phyloP scores from a whole-genome alignment of 2,888 invertebrate species.

The Spodoptera exigua region DNA sequence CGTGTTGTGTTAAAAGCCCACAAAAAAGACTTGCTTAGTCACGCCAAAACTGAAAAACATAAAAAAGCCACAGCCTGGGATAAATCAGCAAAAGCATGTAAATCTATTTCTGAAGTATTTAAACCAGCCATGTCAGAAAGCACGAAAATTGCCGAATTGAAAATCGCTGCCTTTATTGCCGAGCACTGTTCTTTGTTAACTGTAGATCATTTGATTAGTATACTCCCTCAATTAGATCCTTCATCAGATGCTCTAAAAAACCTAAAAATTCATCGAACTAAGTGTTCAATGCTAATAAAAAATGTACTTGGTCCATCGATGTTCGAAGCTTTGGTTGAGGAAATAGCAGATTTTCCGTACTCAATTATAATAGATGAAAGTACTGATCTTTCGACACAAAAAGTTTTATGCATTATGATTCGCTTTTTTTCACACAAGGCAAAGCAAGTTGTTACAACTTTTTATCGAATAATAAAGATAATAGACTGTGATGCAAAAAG shows the following conservation, averaged over 20 bases:
- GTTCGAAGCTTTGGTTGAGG: conserved; percentile 57
- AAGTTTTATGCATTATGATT: conserved; percentile 23
- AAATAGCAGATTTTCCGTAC: conserved; percentile 58
- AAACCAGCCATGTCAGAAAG: conserved; percentile 35
- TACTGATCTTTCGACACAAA: conserved; percentile 48
- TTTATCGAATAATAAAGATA: conserved; percentile 14
- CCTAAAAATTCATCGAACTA: conserved; percentile 48
- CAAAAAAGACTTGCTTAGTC: conserved; percentile 57
- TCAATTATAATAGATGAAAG: conserved; percentile 64
- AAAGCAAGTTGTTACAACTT: conserved; percentile 16
- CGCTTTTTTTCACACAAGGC: conserved; percentile 13
- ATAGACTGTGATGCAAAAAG: conserved; percentile 7
- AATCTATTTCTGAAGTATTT: conserved; percentile 20
- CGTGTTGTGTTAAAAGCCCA: conserved; percentile 50
- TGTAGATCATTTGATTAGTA: conserved; percentile 43
- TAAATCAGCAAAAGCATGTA: conserved; percentile 17
- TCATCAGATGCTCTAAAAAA: conserved; percentile 50
- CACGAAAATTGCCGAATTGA: conserved; percentile 46
- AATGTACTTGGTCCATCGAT: conserved; percentile 62
- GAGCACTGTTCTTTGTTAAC: conserved; percentile 37
- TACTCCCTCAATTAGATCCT: conserved; percentile 43
- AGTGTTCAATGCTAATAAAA: conserved; percentile 63
- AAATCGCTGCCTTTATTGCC: conserved; percentile 50
- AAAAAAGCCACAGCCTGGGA: conserved; percentile 28
- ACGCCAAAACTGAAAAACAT: conserved; percentile 59